Base-by-base conservation (phyloP, 2,113 vertebrate genomes). In the Oryzias melastigma region DNA sequence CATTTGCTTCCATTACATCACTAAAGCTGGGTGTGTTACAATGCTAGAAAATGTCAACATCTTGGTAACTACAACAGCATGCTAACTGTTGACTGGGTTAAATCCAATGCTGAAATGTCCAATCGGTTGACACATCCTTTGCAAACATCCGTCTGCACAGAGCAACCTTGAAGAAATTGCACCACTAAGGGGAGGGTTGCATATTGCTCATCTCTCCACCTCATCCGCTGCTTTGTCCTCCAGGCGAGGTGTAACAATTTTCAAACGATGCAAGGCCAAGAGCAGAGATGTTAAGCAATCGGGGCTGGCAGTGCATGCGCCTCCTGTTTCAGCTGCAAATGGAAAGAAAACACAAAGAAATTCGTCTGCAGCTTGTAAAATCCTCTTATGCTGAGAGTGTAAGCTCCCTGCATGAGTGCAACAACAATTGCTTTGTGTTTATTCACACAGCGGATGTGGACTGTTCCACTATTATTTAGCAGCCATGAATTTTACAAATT, bases 241-340 rank as follows among this genome's bases (percentile, higher is more conserved):
- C 52, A 75, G 81, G 81, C 75, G 80, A 45, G 72, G 73, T 73
- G 61, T 41, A 73, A 71, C 62, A 80, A 77, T 68, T 84, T 77
- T 29, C 58, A 82, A 64, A 75, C 63, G 42, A 73, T 27, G 6
- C 58, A 53, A 61, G 48, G 58, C 70, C 65, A 72, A 52, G 48
- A 72, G 79, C 71, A 69, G 47, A 59, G 81, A 64, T 81, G 81
- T 71, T 83, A 77, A 77, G 51, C 78, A 85, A 87, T 89, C 75
- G 88, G 22, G 68, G 60, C 65, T 82, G 60, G 75, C 63, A 71
- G 55, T 79, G 71, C 88, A 77, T 44, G 29, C 69, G 60, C 77
- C 80, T 8, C 76, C 69, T 79, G 58, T 68, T 81, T 74, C 58
- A 35, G 55, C 65, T 58, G 76, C 78, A 85, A 89, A 79, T 65